phyloP scores from a whole-genome alignment of 2,113 vertebrate genomes.

The Leptocoma aspasia region DNA sequence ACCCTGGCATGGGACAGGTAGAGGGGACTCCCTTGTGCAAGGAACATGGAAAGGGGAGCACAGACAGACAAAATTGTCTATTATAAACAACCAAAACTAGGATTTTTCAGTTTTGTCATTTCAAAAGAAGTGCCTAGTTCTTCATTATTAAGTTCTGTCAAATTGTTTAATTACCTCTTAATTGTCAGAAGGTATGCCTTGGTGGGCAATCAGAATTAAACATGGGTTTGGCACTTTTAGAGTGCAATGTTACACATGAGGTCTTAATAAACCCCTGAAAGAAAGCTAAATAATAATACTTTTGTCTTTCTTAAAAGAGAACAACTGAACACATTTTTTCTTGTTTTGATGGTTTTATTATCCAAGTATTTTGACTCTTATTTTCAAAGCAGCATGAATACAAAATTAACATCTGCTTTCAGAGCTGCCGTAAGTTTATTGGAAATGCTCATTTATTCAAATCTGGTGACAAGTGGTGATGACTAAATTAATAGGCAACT shows the following conservation, averaged over 20 bases:
- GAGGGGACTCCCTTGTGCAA: not conserved
- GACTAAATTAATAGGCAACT: not conserved
- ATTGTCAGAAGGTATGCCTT: not conserved
- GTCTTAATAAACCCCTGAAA: not conserved
- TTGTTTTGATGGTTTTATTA: not conserved
- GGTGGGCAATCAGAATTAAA: not conserved
- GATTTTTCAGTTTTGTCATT: not conserved
- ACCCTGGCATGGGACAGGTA: not conserved
- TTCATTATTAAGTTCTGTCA: not conserved
- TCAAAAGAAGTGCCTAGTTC: not conserved
- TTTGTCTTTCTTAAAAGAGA: not conserved
- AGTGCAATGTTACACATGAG: not conserved
- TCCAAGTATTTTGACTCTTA: not conserved
- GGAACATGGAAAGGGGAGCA: not conserved
- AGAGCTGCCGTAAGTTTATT: not conserved
- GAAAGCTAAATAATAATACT: not conserved
- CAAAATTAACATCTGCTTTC: not conserved
- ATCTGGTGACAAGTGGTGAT: not conserved
- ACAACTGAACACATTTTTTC: not conserved
- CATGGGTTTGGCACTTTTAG: not conserved
- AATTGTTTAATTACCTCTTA: not conserved
- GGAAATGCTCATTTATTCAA: not conserved
- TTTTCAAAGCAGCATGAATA: not conserved
- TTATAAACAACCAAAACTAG: not conserved
- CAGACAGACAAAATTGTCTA: not conserved